phyloP scores from a whole-genome alignment of 30 jellyfish, hydroid and myxozoan genomes.

The Aurelia aurita region DNA sequence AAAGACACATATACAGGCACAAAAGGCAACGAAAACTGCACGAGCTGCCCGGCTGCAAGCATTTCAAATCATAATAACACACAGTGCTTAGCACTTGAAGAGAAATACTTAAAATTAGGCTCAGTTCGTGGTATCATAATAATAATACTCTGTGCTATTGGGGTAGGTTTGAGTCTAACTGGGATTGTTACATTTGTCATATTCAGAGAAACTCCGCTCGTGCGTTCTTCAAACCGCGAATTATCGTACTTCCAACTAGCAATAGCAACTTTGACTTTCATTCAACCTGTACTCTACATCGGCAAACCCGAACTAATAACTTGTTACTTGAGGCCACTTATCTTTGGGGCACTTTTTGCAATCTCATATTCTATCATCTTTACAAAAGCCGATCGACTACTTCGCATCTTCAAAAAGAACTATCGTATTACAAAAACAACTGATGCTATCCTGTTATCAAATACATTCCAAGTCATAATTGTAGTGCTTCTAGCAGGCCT shows the following conservation, averaged over 20 bases:
- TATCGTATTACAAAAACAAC: slow-evolving; percentile 32
- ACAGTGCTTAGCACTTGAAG: slow-evolving; percentile 27
- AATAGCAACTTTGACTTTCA: slow-evolving; percentile 10
- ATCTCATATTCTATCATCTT: slow-evolving; percentile 55
- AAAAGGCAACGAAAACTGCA: slow-evolving; percentile 42
- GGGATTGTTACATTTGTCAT: slow-evolving; percentile 7
- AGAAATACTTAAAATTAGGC: not conserved
- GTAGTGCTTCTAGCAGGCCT: slow-evolving; percentile 32
- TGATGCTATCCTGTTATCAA: slow-evolving; percentile 25
- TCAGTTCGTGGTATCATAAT: slow-evolving; percentile 40
- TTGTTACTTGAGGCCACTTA: slow-evolving; percentile 50
- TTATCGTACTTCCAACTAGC: slow-evolving; percentile 57
- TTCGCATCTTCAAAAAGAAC: slow-evolving; percentile 70
- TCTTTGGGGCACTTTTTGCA: slow-evolving; percentile 57
- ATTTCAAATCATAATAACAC: slow-evolving; percentile 44
- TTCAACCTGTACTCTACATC: slow-evolving; percentile 42
- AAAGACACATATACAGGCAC: slow-evolving; percentile 52
- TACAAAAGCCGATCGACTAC: slow-evolving; percentile 75
- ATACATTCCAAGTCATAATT: slow-evolving; percentile 35
- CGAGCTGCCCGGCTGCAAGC: slow-evolving; percentile 18
- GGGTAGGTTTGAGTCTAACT: slow-evolving; percentile 22
- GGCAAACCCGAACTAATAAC: slow-evolving; percentile 26
- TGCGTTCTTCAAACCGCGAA: slow-evolving; percentile 65
- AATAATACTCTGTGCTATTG: slow-evolving; percentile 11
- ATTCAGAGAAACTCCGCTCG: slow-evolving; percentile 63